These are phyloP conservation scores for Felis chaus DNA, from an alignment of 2,113 vertebrate genomes.

Conservation along the genomic window DNA sequence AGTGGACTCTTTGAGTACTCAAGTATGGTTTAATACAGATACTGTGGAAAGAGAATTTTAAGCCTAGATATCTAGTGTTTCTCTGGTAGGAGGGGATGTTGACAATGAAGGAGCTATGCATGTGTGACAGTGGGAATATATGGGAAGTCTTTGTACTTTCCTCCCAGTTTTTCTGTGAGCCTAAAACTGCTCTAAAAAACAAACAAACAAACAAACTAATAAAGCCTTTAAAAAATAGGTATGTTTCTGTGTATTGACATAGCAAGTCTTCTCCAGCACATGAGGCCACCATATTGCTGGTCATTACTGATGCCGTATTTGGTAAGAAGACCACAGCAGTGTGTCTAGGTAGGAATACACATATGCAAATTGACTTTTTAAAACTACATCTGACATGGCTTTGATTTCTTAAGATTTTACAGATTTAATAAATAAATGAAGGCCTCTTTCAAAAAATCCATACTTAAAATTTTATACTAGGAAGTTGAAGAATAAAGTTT, in stretches of 20 bases:
- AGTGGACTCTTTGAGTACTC: background rate
- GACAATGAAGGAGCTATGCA: background rate
- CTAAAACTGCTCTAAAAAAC: background rate
- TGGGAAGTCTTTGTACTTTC: background rate
- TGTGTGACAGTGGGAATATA: rapidly evolving
- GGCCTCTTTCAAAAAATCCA: slow-evolving; percentile 9
- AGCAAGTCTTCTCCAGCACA: background rate
- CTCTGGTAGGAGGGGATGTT: background rate
- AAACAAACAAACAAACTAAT: background rate
- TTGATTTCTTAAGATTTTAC: background rate
- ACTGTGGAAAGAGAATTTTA: slow-evolving; percentile 21
- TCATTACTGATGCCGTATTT: background rate
- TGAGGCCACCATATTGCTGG: background rate
- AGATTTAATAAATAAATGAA: slow-evolving; percentile 25
- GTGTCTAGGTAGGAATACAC: background rate
- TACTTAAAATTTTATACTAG: background rate
- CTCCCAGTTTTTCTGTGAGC: background rate
- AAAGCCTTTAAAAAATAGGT: background rate
- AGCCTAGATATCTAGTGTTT: background rate
- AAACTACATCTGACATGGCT: background rate
- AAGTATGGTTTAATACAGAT: background rate
- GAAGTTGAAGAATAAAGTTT: slow-evolving; percentile 33
- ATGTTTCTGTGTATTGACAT: slow-evolving; percentile 5
- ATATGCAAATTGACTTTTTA: slow-evolving; percentile 33
- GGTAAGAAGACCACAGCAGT: background rate